Evolutionary conservation across 1,140 invertebrate species (phyloP), one percentile per base, ranked within the genome.

Genomic region (Manduca sexta): DNA sequence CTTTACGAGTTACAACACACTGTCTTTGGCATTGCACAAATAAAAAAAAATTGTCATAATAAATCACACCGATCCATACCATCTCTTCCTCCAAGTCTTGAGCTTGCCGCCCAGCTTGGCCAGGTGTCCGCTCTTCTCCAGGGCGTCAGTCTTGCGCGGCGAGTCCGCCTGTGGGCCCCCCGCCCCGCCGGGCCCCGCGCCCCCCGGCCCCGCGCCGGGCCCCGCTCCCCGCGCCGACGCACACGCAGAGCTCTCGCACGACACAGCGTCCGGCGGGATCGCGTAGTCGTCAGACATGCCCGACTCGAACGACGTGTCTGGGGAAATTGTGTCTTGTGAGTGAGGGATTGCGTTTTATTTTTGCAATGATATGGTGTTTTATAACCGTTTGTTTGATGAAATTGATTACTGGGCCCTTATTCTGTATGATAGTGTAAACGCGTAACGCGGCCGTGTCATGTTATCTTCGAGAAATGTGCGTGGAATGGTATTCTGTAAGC

Each of bases 211-310:
- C n/a, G n/a, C n/a, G n/a, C n/a, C n/a, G n/a, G n/a, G n/a, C n/a
- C n/a, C n/a, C n/a, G n/a, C n/a, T n/a, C n/a, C n/a, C n/a, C n/a
- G 90, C 74, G 91, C 89, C 41, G 91, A 91, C 4, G 91, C 91
- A 60, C 93, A 92, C 52, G 93, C 86, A 51, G 91, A 93, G 1
- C 92, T 92, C 60, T 90, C 90, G 67, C 89, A 90, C 16, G 94
- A 94, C 7, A 94, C 86, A 1, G 96, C 96, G 84, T 98, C 97
- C 11, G 97, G 97, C 13, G 97, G 97, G 64, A 98, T 93, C 15
- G 96, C 96, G 84, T 98, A 98, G 87, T 98, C 97, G 78, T 98
- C 95, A 13, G 96, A 97, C 81, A 96, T 91, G 47, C 95, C 96
- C 34, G 95, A 97, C 84, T 96, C 94, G 80, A 96, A 92, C 45